Evolutionary conservation across 2,888 invertebrate genomes (phyloP).

Genomic region (Salticus scenicus): DNA sequence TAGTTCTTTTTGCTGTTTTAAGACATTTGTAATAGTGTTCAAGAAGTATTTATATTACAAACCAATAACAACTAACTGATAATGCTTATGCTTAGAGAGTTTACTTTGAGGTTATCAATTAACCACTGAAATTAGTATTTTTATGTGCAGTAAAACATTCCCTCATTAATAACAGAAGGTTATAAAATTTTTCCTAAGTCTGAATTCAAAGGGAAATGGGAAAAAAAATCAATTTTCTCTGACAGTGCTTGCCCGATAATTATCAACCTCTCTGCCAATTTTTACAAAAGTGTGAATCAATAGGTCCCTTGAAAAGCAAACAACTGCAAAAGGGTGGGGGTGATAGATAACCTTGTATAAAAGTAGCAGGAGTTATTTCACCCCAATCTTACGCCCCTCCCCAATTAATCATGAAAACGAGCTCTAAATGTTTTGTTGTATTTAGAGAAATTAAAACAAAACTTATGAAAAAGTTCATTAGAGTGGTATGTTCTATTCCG

Average conservation of each 20-base stretch:
- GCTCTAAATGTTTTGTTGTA: slow-evolving; percentile 51
- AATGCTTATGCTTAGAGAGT: no score
- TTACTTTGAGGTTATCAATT: not conserved
- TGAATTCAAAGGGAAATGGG: no score
- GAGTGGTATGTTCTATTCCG: not conserved
- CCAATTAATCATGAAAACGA: slow-evolving; percentile 47
- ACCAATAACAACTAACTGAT: no score
- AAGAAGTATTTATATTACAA: no score
- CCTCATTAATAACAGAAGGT: not conserved
- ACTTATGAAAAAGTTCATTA: slow-evolving; percentile 53
- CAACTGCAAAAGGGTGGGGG: not conserved
- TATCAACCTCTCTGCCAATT: slow-evolving; percentile 19
- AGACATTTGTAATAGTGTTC: no score
- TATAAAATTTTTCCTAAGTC: no score
- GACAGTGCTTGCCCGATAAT: slow-evolving; percentile 13
- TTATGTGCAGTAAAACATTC: not conserved
- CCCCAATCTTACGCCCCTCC: not conserved
- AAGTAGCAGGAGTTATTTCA: not conserved
- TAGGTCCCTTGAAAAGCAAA: slow-evolving; percentile 3
- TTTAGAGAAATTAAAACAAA: slow-evolving; percentile 44
- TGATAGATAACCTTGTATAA: not conserved
- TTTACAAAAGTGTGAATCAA: slow-evolving; percentile 30
- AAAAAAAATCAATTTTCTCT: slow-evolving; percentile 2
- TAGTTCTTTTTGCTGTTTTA: no score
- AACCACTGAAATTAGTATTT: not conserved